Base-by-base conservation (phyloP, 2,113 vertebrate genomes). In the Turdus rufiventris region DNA sequence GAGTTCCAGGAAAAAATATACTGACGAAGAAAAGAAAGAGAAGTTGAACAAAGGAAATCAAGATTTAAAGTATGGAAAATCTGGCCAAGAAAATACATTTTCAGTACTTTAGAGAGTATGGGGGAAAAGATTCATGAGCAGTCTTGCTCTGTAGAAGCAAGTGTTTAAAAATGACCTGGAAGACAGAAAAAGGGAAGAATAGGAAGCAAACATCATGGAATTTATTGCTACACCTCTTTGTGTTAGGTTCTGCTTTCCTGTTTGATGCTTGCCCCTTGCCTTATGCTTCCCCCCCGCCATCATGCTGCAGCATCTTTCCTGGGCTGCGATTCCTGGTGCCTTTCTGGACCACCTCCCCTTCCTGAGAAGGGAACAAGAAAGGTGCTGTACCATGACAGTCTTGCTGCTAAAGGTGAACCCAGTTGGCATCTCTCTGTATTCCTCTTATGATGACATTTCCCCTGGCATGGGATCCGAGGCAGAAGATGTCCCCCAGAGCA, bases 301-400 rank as follows among this genome's bases (percentile, higher is more conserved):
- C 26, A 6, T 3, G 6, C 8, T 63, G 12, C 10, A 80, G 6
- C 33, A 26, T 33, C 5, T 10, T 54, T 67, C 33, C 47, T 66
- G 10, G 5, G 45, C 19, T 78, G 34, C 12, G 25, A 18, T 13
- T 88, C 16, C 21, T 61, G 16, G 1, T 65, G 42, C 14, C 15
- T 43, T 67, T 79, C 62, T 65, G 42, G 40, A 40, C 7, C 18
- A 24, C 13, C 26, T 31, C 9, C 18, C 8, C 14, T 28, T 48
- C 50, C 18, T 19, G 13, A 28, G 68, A 9, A 14, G 54, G 31
- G 38, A 51, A 36, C 2, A 4, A 68, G 25, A 40, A 18, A 48
- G 18, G 5, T 2, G 2, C 6, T 43, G 24, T 28, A 28, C 31
- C 10, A 8, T 1, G 1, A 40, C 18, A 76, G 10, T 18, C 19